These are phyloP conservation scores for Thunnus maccoyii DNA, from an alignment of 2,113 vertebrate genomes.

Conservation along the genomic window DNA sequence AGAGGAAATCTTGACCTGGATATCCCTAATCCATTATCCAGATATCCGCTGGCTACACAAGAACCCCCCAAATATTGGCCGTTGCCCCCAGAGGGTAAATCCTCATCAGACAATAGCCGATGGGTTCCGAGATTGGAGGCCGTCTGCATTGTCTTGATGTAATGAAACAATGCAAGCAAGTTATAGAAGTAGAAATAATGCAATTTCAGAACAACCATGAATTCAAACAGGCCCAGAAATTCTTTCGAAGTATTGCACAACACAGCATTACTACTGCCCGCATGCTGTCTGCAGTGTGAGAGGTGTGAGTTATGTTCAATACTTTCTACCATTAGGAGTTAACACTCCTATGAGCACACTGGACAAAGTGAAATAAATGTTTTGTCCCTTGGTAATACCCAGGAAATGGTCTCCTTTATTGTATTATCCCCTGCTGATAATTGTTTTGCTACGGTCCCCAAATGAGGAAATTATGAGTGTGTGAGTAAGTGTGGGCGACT, in stretches of 20 bases:
- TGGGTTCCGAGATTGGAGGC: no score
- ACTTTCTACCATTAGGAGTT: slow-evolving; percentile 52
- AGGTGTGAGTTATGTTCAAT: slow-evolving; percentile 56
- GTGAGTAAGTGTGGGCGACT: slow-evolving; percentile 44
- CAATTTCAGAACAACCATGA: neutral
- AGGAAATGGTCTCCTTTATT: slow-evolving; percentile 69
- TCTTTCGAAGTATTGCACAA: slow-evolving; percentile 30
- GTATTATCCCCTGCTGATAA: slow-evolving; percentile 68
- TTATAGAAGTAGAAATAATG: neutral
- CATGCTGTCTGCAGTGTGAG: slow-evolving; percentile 38
- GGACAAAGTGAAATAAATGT: slow-evolving; percentile 77
- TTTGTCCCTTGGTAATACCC: slow-evolving; percentile 66
- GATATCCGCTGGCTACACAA: no score
- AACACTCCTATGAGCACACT: slow-evolving; percentile 54
- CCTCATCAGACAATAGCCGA: no score
- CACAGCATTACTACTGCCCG: slow-evolving; percentile 28
- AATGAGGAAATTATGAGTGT: slow-evolving; percentile 71
- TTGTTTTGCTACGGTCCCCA: slow-evolving; percentile 66
- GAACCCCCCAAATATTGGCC: no score
- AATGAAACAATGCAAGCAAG: neutral
- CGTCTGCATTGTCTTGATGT: neutral
- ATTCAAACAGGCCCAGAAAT: neutral
- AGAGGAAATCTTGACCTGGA: no score
- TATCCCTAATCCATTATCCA: no score
- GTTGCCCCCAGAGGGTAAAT: no score